Base-by-base conservation (phyloP, 2,888 invertebrate species). In the Phaedon cochleariae region DNA sequence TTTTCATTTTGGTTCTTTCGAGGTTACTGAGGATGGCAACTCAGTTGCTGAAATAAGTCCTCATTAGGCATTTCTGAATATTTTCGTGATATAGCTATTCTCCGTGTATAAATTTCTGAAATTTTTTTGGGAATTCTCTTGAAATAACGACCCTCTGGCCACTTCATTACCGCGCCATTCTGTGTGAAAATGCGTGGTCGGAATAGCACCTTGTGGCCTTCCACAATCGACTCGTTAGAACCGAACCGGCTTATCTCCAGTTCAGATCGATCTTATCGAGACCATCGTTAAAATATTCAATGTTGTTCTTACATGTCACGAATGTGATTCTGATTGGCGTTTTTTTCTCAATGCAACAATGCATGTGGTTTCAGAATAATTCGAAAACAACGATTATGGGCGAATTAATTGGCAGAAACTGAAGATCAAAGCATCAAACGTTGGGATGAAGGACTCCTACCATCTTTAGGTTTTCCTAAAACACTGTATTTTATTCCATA, bases 131-230 rank as follows among this genome's bases (percentile, higher is more conserved):
- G n/a, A n/a, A n/a, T n/a, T 26, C 3, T 26, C 26, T 26, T 26
- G 26, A 26, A 7, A 26, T 26, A 3, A 7, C 7, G 26, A 7
- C 26, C 3, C 26, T 26, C 26, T 26, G 26, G 26, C 26, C 26
- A 26, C 26, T 5, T 26, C 26, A 26, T 7, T 26, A 21, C 22
- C 15, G n/a, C 26, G 17, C 6, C 29, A 7, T 76, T 75, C 77
- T 75, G 75, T 74, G 77, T 78, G 75, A 76, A 77, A 79, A 76
- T 75, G 74, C 74, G 63, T 71, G 74, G 72, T 73, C 76, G 73
- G 70, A 72, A 79, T 76, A 75, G 78, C 81, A 81, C 79, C 81
- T 81, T 80, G 79, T 77, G 77, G 76, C 76, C 69, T 71, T 76
- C 68, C 76, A 75, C 68, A 62, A 58, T 26, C 7, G 60, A 45